Base-by-base conservation (phyloP, 2,797 vertebrate genomes). In the Tragelaphus oryx region DNA sequence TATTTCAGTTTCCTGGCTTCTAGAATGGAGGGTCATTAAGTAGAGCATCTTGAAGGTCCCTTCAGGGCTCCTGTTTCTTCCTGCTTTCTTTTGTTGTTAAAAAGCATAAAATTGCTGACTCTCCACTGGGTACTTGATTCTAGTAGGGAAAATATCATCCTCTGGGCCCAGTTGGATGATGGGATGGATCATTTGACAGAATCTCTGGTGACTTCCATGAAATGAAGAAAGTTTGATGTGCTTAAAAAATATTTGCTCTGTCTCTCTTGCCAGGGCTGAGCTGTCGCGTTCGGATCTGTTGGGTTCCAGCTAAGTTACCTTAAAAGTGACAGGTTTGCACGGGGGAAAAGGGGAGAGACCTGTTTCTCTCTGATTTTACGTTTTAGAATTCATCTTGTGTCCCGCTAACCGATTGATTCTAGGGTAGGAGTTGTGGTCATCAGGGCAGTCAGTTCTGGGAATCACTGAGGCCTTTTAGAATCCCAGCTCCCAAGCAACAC, bases 71-170 rank as follows among this genome's bases (percentile, higher is more conserved):
- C 33, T 10, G 28, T 65, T 50, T 78, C 7, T 20, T 46, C 22
- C 13, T 75, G 46, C 68, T 65, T 57, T 84, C 84, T 97, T 82
- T 84, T 96, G 84, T 24, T 82, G 12, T 90, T 95, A 46, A 95
- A 76, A 60, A 96, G 57, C 76, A 76, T 82, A 48, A 83, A 95
- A 96, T 75, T 92, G 30, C 41, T 89, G 33, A 57, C 78, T 93
- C 8, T 93, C 55, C 41, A 8, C 50, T 46, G 16, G 2, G 1
- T 91, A 17, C 95, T 26, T 81, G 60, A 24, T 44, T 93, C 33
- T 50, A 54, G 44, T 30, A n/a, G 50, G 60, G n/a, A 62, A 57
- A 48, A 50, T 28, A 28, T 24, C n/a, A 13, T 41, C 44, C 55
- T 81, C n/a, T 93, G 41, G 46, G 20, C 50, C 37, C 33, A 37